Conservation (phyloP, 1,140 invertebrate genomes). For the Grapholita molesta region DNA sequence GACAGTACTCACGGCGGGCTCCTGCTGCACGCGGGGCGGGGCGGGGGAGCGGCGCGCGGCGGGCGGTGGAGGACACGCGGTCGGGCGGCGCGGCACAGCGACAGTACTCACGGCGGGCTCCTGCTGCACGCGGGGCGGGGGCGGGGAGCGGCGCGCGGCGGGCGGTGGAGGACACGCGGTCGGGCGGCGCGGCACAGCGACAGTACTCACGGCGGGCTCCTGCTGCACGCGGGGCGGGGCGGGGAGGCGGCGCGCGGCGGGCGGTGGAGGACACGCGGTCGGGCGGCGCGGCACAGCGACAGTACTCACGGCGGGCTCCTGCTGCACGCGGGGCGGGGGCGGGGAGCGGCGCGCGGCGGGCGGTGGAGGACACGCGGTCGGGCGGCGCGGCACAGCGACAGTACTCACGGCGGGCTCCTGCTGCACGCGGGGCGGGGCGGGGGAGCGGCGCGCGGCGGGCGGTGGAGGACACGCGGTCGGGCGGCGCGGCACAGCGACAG, state of each 20-base stretch:
- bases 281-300: conserved; percentile 68
- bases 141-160: conserved; percentile 69
- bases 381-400: conserved; percentile 45
- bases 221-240: conserved; percentile 44
- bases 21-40: conserved; percentile 73
- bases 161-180: conserved; percentile 19
- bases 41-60: conserved; percentile 37
- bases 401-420: no score
- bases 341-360: conserved; percentile 41
- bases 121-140: no score
- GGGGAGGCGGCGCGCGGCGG: conserved; percentile 58
- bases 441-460: conserved; percentile 40
- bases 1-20: conserved; percentile 81
- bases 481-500: conserved; percentile 30
- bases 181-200: conserved; percentile 25
- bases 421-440: no score
- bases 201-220: no score
- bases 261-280: conserved; percentile 37
- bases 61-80: conserved; percentile 57
- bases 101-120: no score
- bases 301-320: conserved; percentile 81
- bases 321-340: conserved; percentile 68
- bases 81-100: conserved; percentile 48
- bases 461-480: background rate
- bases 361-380: conserved; percentile 59